Evolutionary conservation across 1,140 invertebrate genomes (phyloP).

Genomic region (Lanistes nyassanus): DNA sequence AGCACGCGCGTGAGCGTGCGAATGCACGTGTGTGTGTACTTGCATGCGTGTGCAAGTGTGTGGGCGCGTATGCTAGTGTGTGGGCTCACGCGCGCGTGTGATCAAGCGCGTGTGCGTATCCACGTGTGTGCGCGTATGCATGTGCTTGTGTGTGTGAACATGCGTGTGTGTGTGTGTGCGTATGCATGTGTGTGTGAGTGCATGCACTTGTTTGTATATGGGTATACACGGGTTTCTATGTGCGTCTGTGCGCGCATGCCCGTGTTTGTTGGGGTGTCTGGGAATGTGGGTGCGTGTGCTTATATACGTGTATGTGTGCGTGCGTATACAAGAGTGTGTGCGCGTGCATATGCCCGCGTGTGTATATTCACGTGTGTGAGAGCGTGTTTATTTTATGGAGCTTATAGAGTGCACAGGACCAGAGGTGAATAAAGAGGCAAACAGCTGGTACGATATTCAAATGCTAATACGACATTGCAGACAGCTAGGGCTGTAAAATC

Average conservation of each 20-base stretch:
- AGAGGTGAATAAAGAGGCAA: no score
- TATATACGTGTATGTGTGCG: not conserved
- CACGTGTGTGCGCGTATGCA: not conserved
- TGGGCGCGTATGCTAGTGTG: not conserved
- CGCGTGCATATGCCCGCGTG: not conserved
- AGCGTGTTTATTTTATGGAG: conserved; percentile 7
- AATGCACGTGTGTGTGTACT: not conserved
- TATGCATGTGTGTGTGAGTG: not conserved
- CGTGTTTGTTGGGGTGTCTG: not conserved
- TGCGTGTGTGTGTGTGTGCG: not conserved
- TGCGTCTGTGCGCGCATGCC: not conserved
- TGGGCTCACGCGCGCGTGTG: not conserved
- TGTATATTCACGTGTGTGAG: not conserved
- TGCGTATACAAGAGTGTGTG: not conserved
- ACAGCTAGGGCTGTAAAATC: no score
- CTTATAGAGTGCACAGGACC: no score
- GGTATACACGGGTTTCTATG: not conserved
- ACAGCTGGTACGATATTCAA: no score
- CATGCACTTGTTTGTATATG: not conserved
- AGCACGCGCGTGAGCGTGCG: no score
- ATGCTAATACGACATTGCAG: no score
- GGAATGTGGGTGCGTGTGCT: not conserved
- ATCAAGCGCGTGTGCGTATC: not conserved
- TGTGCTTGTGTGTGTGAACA: not conserved
- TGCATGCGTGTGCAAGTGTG: not conserved